Evolutionary conservation across 2,888 invertebrate species (phyloP), one percentile per base, ranked within the genome.

Genomic region (Buathra laborator): DNA sequence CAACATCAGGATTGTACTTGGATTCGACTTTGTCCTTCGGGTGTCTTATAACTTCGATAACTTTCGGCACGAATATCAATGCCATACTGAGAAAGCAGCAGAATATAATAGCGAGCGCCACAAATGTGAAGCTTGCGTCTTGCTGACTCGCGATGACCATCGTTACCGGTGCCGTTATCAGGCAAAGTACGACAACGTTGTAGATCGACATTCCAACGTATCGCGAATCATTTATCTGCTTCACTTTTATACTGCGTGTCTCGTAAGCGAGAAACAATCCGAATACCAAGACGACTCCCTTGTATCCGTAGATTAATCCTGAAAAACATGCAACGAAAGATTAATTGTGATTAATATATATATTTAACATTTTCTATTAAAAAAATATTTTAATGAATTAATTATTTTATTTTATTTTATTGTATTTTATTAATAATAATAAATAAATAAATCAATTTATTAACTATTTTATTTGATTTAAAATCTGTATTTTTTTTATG

Each of bases 161-260:
- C 62, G 98, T 98, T 81, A 99, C 99, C 0, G 99, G 99, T 24
- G 98, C 99, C 9, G 99, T 99, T 94, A 99, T 99, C 90, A 99
- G 95, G 94, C 99, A 99, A 76, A 99, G 95, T 56, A 99, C 98
- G 87, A 99, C 99, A 89, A 99, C 99, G 94, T 99, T 99, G 95
- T 99, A 99, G 93, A 99, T 99, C 93, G 99, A 98, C 98, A 99
- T 99, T 88, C 99, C 99, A 37, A 99, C 99, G 94, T 99, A 98
- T 91, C 99, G 96, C 0, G 99, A 99, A 95, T 99, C 99, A 94
- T 99, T 99, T 92, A 99, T 98, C 94, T 98, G 98, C 88, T 98
- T 97, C 81, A 99, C 97, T 95, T 99, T 99, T 88, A 99, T 97
- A 87, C 99, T 99, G 77, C 99, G 96, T 1, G 99, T 99, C 94